Evolutionary conservation across 2,797 vertebrate species (phyloP).

Genomic region (Sarcophilus harrisii): DNA sequence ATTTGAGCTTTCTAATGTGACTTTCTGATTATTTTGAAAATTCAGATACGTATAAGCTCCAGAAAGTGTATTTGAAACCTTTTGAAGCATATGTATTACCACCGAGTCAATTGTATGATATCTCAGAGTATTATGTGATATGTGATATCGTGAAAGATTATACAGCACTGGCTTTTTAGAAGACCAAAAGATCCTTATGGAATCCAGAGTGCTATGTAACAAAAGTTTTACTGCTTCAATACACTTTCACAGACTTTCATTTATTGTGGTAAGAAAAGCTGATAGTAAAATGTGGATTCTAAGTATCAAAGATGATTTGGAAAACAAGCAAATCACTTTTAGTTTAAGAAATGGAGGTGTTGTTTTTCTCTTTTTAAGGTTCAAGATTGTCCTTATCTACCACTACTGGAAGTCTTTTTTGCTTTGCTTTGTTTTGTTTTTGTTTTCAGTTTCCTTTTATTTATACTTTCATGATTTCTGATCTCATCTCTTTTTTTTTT

Average conservation of each 20-base stretch:
- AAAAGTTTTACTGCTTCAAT: neutral
- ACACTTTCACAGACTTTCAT: neutral
- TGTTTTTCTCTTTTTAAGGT: neutral
- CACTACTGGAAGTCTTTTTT: too few species aligned
- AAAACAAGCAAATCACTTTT: neutral
- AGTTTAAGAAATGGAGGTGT: neutral
- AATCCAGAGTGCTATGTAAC: neutral
- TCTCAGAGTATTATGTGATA: slow-evolving; percentile 4
- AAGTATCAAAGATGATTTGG: neutral
- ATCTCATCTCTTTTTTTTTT: too few species aligned
- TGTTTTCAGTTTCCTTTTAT: too few species aligned
- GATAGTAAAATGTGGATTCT: neutral
- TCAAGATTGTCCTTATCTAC: neutral
- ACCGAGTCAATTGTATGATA: slow-evolving; percentile 8
- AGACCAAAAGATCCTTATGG: neutral
- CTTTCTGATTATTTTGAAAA: slow-evolving; percentile 20
- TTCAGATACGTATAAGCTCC: neutral
- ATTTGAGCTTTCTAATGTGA: neutral
- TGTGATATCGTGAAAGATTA: neutral
- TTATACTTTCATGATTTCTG: too few species aligned
- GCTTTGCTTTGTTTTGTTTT: too few species aligned
- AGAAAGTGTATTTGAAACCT: slow-evolving; percentile 22
- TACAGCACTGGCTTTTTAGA: neutral
- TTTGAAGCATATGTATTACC: slow-evolving; percentile 18
- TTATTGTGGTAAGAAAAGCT: neutral